Conservation (phyloP, 2,888 invertebrate species). For the Drosophila bunnanda region DNA sequence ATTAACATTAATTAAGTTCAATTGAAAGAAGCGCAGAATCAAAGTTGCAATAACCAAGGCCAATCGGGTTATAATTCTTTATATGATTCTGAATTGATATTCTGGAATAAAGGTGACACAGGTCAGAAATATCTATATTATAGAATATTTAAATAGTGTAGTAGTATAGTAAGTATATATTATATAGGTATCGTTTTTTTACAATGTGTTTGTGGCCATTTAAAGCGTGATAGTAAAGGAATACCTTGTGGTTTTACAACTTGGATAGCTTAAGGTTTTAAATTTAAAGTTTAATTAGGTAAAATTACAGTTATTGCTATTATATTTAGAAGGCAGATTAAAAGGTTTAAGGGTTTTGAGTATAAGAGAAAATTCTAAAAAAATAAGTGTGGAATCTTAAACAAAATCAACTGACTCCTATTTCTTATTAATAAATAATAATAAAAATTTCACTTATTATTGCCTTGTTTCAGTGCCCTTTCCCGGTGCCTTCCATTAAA, state of each 20-base stretch:
- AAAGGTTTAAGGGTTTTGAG: too few species aligned
- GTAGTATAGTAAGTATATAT: background rate
- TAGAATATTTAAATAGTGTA: background rate
- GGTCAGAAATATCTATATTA: background rate
- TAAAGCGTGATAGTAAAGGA: constrained; percentile 2
- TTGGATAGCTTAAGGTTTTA: background rate
- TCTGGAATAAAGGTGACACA: background rate
- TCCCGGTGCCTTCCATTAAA: constrained; percentile 30
- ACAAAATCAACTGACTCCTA: background rate
- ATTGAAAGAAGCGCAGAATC: constrained; percentile 56
- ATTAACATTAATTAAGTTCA: constrained; percentile 72
- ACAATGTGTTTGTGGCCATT: too few species aligned
- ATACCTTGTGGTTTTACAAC: constrained; percentile 31
- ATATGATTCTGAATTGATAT: background rate
- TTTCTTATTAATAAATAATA: background rate
- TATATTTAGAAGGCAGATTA: background rate
- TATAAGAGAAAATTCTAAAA: too few species aligned
- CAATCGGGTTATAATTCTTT: constrained; percentile 1
- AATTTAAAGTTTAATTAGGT: background rate
- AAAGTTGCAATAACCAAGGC: constrained; percentile 42
- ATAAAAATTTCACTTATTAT: constrained; percentile 6
- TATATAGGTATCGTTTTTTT: background rate
- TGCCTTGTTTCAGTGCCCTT: constrained; percentile 10
- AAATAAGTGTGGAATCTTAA: background rate
- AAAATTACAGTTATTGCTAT: background rate